These are phyloP conservation scores for Itoplectis maculator DNA, from an alignment of 2,888 invertebrate species.

Conservation along the genomic window DNA sequence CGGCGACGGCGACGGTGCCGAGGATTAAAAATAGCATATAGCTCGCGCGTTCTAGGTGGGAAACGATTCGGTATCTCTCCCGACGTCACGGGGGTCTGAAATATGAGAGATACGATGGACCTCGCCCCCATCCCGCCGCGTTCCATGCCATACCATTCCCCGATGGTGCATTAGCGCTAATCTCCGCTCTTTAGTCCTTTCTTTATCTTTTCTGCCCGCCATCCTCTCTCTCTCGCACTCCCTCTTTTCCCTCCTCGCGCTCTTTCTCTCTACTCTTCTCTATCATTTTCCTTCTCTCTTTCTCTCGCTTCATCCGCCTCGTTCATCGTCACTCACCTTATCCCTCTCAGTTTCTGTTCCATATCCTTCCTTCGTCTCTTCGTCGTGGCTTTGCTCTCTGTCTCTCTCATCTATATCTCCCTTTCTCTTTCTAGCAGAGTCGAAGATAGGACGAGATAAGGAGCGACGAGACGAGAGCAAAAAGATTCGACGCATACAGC, in stretches of 20 bases:
- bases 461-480: slow-evolving; percentile 72
- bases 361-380: slow-evolving; percentile 57
- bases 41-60: slow-evolving; percentile 80
- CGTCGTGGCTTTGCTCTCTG: slow-evolving; percentile 66
- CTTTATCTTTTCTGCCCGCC: slow-evolving; percentile 82
- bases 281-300: slow-evolving; percentile 70
- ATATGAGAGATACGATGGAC: slow-evolving; percentile 84
- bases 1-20: slow-evolving; percentile 33
- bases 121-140: slow-evolving; percentile 74
- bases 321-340: slow-evolving; percentile 58
- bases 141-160: slow-evolving; percentile 71
- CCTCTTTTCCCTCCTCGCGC: slow-evolving; percentile 39
- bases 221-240: slow-evolving; percentile 60
- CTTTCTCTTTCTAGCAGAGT: slow-evolving; percentile 68
- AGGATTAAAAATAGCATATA: slow-evolving; percentile 67
- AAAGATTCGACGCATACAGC: slow-evolving; percentile 77
- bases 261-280: too few relatives aligned
- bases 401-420: too few relatives aligned
- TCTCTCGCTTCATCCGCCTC: slow-evolving; percentile 27
- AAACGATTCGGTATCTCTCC: slow-evolving; percentile 84
- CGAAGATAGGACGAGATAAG: slow-evolving; percentile 72
- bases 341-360: slow-evolving; percentile 61
- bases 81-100: slow-evolving; percentile 84
- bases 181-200: slow-evolving; percentile 84
- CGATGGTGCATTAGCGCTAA: slow-evolving; percentile 85